Conservation (phyloP, 2,113 vertebrate species). For the Bostrychus sinensis region DNA sequence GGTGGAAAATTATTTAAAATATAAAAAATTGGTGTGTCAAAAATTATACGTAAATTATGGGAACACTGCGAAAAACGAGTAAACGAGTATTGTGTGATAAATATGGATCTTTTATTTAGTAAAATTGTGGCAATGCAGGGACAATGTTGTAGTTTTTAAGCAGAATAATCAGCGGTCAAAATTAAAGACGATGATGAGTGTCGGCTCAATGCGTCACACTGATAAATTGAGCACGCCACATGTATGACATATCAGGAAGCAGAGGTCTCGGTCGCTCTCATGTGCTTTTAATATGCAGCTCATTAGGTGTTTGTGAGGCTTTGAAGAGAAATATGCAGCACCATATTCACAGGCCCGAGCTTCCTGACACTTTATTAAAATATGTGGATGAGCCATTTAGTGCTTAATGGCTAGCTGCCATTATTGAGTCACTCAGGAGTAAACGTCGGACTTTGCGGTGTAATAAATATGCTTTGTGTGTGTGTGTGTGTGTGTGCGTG, state of each 20-base stretch:
- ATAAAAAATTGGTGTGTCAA: too few relatives aligned
- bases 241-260: constrained; percentile 3
- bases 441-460: constrained; percentile 80
- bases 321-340: constrained; percentile 76
- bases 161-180: not conserved
- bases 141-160: constrained; percentile 3
- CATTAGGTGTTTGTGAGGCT: constrained; percentile 85
- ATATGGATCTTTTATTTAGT: not conserved
- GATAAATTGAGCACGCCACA: constrained; percentile 9
- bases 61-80: not conserved
- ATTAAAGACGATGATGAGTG: not conserved
- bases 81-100: not conserved
- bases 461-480: constrained; percentile 52
- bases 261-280: not conserved
- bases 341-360: constrained; percentile 29
- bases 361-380: constrained; percentile 94
- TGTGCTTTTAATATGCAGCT: constrained; percentile 26
- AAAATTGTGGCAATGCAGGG: not conserved
- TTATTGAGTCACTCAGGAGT: constrained; percentile 92
- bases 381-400: constrained; percentile 97
- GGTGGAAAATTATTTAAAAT: too few relatives aligned
- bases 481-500: constrained; percentile 23
- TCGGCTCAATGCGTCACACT: constrained; percentile 2
- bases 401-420: constrained; percentile 95
- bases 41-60: too few relatives aligned